A percentile compares a stretch with the other conserved stretches of the same genome.
These are phyloP conservation scores for Parauchenoglanis punctatus DNA, from an alignment of 2,797 vertebrate genomes.

Conservation along the genomic window DNA sequence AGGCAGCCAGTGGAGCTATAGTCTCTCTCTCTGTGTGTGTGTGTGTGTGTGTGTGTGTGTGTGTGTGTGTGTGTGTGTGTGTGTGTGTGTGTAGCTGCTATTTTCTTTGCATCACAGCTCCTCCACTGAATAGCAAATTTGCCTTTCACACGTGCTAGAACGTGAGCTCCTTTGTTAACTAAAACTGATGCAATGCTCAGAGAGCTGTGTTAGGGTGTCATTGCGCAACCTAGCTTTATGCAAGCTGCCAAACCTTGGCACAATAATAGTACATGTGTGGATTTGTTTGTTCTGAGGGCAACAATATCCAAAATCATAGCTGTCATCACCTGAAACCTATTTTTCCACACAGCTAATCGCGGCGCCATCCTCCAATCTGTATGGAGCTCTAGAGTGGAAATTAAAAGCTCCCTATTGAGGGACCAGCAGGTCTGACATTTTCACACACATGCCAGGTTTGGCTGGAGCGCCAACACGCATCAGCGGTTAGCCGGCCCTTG, in stretches of 20 bases:
- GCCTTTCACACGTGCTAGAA: slow-evolving; percentile 2
- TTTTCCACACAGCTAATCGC: slow-evolving; percentile 12
- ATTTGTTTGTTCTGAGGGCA: not conserved
- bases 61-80: slow-evolving; percentile 16
- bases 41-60: slow-evolving; percentile 15
- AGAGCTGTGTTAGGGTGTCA: not conserved
- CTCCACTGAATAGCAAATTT: slow-evolving; percentile 42
- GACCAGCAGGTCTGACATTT: slow-evolving; percentile 59
- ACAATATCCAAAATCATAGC: not conserved
- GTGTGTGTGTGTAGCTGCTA: slow-evolving; percentile 46
- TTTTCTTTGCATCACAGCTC: slow-evolving; percentile 15
- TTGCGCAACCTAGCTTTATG: slow-evolving; percentile 3
- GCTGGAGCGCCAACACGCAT: slow-evolving; percentile 56
- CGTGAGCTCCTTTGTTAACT: not conserved
- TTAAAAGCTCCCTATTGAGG: slow-evolving; percentile 48
- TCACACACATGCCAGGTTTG: slow-evolving; percentile 44
- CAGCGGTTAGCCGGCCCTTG: slow-evolving; percentile 23
- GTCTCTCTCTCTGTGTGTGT: not conserved
- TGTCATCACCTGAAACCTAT: not conserved
- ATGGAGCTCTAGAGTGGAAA: slow-evolving; percentile 38
- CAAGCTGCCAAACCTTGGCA: not conserved
- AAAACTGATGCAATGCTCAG: not conserved
- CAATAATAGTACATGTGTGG: not conserved
- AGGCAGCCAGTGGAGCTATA: slow-evolving; percentile 43
- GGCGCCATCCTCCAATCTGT: slow-evolving; percentile 5